Base-by-base conservation (phyloP, 1,140 invertebrate genomes). In the Drosophila nebulosa region DNA sequence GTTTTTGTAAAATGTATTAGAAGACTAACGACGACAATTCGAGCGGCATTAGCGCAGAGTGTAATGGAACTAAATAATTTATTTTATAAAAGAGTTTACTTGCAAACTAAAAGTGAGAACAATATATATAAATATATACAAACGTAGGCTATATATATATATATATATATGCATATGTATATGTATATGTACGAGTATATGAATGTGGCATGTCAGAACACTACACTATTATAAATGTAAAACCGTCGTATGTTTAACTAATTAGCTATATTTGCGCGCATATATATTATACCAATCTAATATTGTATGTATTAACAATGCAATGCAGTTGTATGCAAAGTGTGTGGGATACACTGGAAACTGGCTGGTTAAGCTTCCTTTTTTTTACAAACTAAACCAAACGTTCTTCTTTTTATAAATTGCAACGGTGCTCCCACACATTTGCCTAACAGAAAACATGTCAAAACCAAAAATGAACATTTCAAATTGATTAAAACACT, bases 41-140 rank as follows among this genome's bases (percentile, higher is more conserved):
- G 68, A 69, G 39, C 57, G 50, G 62, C 51, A 61, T 50, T 39
- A 71, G 50, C 39, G 76, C 32, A 62, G 59, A 51, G 26, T 59
- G 30, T 61, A 61, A 46, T 46, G 53, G 7, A 75, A 79, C 70
- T 78, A 56, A 78, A 64, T 77, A 68, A 75, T 80, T 85, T 56
- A 73, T 50, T 67, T 76, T 69, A 71, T 68, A 76, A 67, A 72
- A 46, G 79, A 62, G 67, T 69, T 86, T 68, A 77, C 56, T 74
- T 67, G 69, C 81, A 74, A 80, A 66, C 81, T 64, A 70, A 66
- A 80, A 70, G 78, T 81, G 73, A 85, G 73, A 85, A 71, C 74
- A 21, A 51, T 56, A 74, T 53, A 74, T 55, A 66, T 57, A 63
- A 67, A 74, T 64, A 65, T 35, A 59, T 63, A 61, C 60, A 68